phyloP scores from a whole-genome alignment of 2,888 invertebrate species.

The Parnassius apollo region DNA sequence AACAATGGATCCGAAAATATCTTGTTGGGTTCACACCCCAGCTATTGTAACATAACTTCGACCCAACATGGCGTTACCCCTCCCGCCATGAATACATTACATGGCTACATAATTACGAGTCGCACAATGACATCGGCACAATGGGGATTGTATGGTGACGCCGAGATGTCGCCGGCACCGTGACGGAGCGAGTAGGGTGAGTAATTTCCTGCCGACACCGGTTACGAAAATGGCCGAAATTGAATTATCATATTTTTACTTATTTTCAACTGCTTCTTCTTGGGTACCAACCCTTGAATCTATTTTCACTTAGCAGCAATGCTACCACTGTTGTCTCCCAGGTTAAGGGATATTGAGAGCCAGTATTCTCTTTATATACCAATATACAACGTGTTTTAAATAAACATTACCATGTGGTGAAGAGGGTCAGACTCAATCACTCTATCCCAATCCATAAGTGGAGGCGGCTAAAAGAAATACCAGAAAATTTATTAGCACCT shows the following conservation, averaged over 20 bases:
- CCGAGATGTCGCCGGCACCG: conserved; percentile 21
- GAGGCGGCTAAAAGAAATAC: too few relatives aligned
- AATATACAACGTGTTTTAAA: too few relatives aligned
- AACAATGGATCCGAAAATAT: conserved; percentile 19
- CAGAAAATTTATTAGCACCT: too few relatives aligned
- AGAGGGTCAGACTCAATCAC: too few relatives aligned
- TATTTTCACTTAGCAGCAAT: too few relatives aligned
- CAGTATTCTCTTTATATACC: too few relatives aligned
- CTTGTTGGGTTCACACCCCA: conserved; percentile 22
- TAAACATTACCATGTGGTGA: too few relatives aligned
- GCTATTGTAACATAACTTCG: conserved; percentile 25
- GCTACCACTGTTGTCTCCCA: too few relatives aligned
- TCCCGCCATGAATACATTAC: conserved; percentile 34
- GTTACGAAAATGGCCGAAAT: conserved; percentile 12
- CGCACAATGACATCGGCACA: conserved; percentile 34
- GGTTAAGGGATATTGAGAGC: too few relatives aligned
- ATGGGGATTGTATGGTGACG: conserved; percentile 28
- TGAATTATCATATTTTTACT: neutral
- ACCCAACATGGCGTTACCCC: conserved; percentile 30
- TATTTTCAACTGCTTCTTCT: too few relatives aligned
- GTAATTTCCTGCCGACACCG: conserved; percentile 11
- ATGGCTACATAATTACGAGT: conserved; percentile 39
- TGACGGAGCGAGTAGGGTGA: conserved; percentile 16
- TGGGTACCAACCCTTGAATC: too few relatives aligned
- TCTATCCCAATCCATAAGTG: too few relatives aligned